Evolutionary conservation across 2,888 invertebrate genomes (phyloP).

Genomic region (Drosophila acutilabella): DNA sequence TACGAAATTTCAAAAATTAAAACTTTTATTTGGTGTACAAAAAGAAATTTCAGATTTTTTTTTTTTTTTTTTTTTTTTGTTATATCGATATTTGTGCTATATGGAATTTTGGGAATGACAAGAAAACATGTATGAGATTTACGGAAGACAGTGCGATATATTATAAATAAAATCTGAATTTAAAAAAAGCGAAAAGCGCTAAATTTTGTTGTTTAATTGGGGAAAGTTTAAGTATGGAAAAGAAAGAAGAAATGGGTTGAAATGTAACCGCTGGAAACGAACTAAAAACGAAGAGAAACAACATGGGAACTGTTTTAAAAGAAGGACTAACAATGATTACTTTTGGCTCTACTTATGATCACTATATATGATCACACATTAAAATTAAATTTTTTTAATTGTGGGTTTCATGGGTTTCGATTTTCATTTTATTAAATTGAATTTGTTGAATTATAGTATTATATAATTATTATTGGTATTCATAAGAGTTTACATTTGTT

Average conservation of each 20-base stretch:
- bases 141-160: slow-evolving; percentile 35
- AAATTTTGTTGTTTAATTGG: background rate
- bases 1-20: background rate
- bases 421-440: slow-evolving; percentile 46
- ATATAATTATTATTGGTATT: slow-evolving; percentile 58
- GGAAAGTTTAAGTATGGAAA: background rate
- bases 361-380: too few relatives aligned
- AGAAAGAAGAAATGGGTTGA: too few relatives aligned
- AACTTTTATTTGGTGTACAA: slow-evolving; percentile 4
- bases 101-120: slow-evolving; percentile 20
- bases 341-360: too few relatives aligned
- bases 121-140: slow-evolving; percentile 31
- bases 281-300: too few relatives aligned
- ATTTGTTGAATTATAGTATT: slow-evolving; percentile 38
- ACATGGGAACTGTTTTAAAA: too few relatives aligned
- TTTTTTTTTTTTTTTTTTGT: background rate
- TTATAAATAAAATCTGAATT: slow-evolving; percentile 49
- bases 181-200: slow-evolving; percentile 19
- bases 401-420: slow-evolving; percentile 33
- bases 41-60: background rate
- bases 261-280: too few relatives aligned
- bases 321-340: too few relatives aligned
- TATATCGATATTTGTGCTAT: slow-evolving; percentile 26
- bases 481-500: slow-evolving; percentile 61
- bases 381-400: slow-evolving; percentile 12